Base-by-base conservation (phyloP, 1,140 invertebrate genomes). In the Heliconius hewitsoni region DNA sequence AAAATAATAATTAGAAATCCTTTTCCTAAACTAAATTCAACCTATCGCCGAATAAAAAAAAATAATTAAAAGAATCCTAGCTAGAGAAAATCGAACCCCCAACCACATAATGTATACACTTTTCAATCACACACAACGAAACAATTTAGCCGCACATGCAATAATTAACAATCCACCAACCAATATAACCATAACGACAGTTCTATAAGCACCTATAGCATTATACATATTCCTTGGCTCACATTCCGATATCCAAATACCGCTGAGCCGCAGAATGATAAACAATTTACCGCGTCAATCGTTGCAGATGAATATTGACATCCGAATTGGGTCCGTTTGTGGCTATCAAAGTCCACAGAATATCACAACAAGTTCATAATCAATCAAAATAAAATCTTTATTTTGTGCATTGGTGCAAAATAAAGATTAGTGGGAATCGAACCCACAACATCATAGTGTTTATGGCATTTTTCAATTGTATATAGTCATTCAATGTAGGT, bases 221-320 rank as follows among this genome's bases (percentile, higher is more conserved):
- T 16, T 66, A 30, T 16, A 72, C n/a, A 72, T 72, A 72, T 42
- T 23, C 8, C 39, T 72, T 72, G 71, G 37, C 19, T 37, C 19
- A 23, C n/a, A 72, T 72, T 37, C 71, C 71, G 2, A 19, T 19
- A 39, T 37, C 71, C 30, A 72, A 42, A 42, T 72, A 72, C 23
- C 37, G 71, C 34, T 11, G 39, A 42, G 23, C 71, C 39, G n/a
- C 39, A 72, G 71, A n/a, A 39, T 72, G 39, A 39, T 72, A 72
- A 72, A 42, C 71, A n/a, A n/a, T 72, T 42, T 39, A 72, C 71
- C 37, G 37, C 71, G 71, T 39, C 71, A 72, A 39, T 42, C n/a
- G 71, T 42, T 72, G 18, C 71, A 37, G 37, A 72, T 72, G 34
- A 42, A 72, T 72, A 72, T 72, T 72, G 37, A 42, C 39, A 16